phyloP scores from a whole-genome alignment of 2,888 invertebrate genomes.

The Globia sparganii region DNA sequence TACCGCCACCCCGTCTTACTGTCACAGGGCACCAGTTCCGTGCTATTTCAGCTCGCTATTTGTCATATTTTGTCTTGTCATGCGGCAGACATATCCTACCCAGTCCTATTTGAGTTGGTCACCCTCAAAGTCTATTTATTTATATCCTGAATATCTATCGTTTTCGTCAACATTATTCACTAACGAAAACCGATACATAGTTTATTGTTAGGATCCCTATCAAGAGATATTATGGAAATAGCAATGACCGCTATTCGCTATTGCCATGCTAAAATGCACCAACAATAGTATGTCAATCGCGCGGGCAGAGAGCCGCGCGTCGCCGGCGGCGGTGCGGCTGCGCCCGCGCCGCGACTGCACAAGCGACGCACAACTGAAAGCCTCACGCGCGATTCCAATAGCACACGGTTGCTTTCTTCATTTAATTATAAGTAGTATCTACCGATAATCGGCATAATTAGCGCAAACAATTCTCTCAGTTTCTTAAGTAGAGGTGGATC shows the following conservation, averaged over 20 bases:
- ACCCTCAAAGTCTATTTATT: background rate
- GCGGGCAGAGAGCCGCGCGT: background rate
- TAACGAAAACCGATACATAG: background rate
- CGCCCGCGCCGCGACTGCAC: slow-evolving; percentile 67
- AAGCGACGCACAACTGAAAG: slow-evolving; percentile 85
- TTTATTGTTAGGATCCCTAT: background rate
- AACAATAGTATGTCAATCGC: background rate
- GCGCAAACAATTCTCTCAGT: slow-evolving; percentile 86
- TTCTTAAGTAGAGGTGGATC: slow-evolving; percentile 88
- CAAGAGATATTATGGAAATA: background rate
- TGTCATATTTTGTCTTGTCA: no score
- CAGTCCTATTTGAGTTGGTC: background rate
- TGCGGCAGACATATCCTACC: background rate
- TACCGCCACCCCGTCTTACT: no score
- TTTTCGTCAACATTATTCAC: background rate
- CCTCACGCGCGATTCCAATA: slow-evolving; percentile 85
- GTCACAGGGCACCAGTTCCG: background rate
- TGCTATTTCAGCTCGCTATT: background rate
- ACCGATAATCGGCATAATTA: slow-evolving; percentile 85
- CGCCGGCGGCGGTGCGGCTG: background rate
- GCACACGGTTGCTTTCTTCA: slow-evolving; percentile 88
- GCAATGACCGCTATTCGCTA: no score
- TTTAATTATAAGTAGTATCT: slow-evolving; percentile 88
- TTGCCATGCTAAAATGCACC: background rate
- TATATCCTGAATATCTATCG: background rate